Percentiles rank a stretch among this genome's conserved stretches.
Conservation (phyloP, 2,113 vertebrate species). For the Oryzias celebensis region DNA sequence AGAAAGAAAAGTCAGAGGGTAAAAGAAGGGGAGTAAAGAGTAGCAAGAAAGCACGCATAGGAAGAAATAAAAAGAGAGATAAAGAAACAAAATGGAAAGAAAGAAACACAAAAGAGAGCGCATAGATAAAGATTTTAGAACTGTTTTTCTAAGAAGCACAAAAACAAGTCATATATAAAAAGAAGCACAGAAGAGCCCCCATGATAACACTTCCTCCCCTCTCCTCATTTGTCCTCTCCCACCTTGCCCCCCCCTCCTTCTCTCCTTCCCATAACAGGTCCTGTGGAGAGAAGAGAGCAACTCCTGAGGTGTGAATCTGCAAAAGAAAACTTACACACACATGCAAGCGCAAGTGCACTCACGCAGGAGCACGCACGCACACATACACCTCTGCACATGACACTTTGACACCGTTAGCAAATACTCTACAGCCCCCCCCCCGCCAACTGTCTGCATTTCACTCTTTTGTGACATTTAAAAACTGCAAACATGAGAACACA, state of each 20-base stretch:
- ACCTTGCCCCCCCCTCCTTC: constrained; percentile 9
- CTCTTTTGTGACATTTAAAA: constrained; percentile 20
- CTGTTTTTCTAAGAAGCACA: constrained; percentile 58
- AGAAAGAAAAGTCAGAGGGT: constrained; percentile 86
- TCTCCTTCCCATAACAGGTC: constrained; percentile 65
- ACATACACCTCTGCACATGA: constrained; percentile 22
- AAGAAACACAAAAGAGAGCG: constrained; percentile 37
- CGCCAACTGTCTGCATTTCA: constrained; percentile 26
- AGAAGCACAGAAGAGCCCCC: constrained; percentile 45
- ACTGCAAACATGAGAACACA: constrained; percentile 17
- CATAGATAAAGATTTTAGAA: constrained; percentile 71
- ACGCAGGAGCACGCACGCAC: constrained; percentile 4
- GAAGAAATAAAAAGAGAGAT: constrained; percentile 26
- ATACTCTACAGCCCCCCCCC: constrained; percentile 28
- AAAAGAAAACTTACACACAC: constrained; percentile 68
- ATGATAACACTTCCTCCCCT: constrained; percentile 4
- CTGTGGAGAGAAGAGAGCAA: constrained; percentile 78
- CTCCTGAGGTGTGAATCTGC: constrained; percentile 69
- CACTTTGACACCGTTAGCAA: constrained; percentile 40
- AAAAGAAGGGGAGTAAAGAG: constrained; percentile 69
- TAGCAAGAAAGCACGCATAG: constrained; percentile 56
- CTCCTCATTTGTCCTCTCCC: not conserved
- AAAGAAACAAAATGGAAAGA: constrained; percentile 57
- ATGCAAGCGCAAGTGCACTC: constrained; percentile 34
- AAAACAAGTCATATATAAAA: constrained; percentile 46